A percentile compares a stretch with the other conserved stretches of the same genome.
These are phyloP conservation scores for Cryptophagus acutangulus DNA, from an alignment of 2,888 invertebrate species.

Conservation along the genomic window DNA sequence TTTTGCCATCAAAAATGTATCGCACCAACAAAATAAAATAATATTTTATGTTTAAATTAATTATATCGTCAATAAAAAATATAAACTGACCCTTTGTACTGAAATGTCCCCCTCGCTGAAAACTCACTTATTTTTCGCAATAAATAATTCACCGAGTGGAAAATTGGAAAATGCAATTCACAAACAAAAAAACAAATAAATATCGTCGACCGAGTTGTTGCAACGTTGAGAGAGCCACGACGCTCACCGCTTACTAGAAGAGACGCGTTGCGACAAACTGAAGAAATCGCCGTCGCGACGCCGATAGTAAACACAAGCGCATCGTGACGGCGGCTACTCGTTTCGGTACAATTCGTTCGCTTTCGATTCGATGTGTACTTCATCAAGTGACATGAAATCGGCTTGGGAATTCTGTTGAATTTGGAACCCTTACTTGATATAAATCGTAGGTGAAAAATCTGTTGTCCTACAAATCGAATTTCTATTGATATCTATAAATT, in stretches of 20 bases:
- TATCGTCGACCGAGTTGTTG: too few relatives aligned
- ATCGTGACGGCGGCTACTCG: slow-evolving; percentile 37
- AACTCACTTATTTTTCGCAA: too few relatives aligned
- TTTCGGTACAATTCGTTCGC: slow-evolving; percentile 33
- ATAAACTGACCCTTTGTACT: too few relatives aligned
- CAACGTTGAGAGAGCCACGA: slow-evolving; percentile 12
- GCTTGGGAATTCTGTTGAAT: slow-evolving; percentile 39
- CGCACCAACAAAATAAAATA: too few relatives aligned
- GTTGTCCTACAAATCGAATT: slow-evolving; percentile 43
- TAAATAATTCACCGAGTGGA: too few relatives aligned
- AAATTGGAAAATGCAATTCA: too few relatives aligned
- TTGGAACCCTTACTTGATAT: slow-evolving; percentile 35
- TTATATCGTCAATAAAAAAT: too few relatives aligned
- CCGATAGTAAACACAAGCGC: slow-evolving; percentile 44
- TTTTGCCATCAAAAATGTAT: too few relatives aligned
- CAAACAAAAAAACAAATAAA: too few relatives aligned
- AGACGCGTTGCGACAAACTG: slow-evolving; percentile 43
- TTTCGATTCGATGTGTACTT: slow-evolving; percentile 30
- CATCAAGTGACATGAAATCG: slow-evolving; percentile 38
- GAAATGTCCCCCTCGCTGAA: too few relatives aligned
- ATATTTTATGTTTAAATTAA: too few relatives aligned
- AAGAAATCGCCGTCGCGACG: slow-evolving; percentile 43
- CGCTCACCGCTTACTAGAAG: slow-evolving; percentile 16
- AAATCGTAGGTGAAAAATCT: slow-evolving; percentile 43
- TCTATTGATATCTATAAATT: slow-evolving; percentile 45